Conservation (phyloP, 2,797 vertebrate species). For the Pempheris klunzingeri region DNA sequence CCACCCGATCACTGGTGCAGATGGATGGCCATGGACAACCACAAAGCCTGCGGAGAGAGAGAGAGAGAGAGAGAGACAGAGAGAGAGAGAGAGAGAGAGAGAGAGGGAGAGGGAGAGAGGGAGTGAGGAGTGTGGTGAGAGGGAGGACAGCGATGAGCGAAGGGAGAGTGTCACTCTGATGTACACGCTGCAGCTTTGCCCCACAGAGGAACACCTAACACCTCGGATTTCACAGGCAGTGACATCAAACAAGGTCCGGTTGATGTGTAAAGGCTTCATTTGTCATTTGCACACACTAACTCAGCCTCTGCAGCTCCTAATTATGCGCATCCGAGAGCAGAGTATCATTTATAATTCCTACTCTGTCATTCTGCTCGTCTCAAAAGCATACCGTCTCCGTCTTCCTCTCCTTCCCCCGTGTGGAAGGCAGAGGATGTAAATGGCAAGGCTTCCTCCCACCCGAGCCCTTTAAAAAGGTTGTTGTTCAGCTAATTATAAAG, state of each 20-base stretch:
- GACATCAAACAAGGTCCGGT: conserved; percentile 54
- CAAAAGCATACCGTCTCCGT: background rate
- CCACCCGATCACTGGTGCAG: conserved; percentile 79
- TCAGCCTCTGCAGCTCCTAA: conserved; percentile 35
- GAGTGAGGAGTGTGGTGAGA: background rate
- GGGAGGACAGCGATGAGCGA: conserved; percentile 7
- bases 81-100: background rate
- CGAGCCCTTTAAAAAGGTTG: conserved; percentile 79
- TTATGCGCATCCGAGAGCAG: conserved; percentile 38
- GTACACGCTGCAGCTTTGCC: conserved; percentile 49
- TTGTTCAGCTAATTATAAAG: conserved; percentile 84
- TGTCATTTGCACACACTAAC: conserved; percentile 48
- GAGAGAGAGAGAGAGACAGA: background rate
- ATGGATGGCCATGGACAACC: conserved; percentile 71
- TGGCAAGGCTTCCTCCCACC: conserved; percentile 70
- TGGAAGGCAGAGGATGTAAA: conserved; percentile 19
- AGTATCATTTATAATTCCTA: conserved; percentile 52
- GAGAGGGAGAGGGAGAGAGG: background rate
- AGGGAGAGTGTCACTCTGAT: conserved; percentile 41
- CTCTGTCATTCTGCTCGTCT: conserved; percentile 30
- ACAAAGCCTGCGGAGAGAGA: conserved; percentile 3
- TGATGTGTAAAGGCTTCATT: conserved; percentile 56
- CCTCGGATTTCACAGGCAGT: conserved; percentile 47
- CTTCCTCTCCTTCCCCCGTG: background rate
- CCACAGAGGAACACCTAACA: conserved; percentile 52